Base-by-base conservation (phyloP, 2,113 vertebrate species). In the Micronisus gabar region DNA sequence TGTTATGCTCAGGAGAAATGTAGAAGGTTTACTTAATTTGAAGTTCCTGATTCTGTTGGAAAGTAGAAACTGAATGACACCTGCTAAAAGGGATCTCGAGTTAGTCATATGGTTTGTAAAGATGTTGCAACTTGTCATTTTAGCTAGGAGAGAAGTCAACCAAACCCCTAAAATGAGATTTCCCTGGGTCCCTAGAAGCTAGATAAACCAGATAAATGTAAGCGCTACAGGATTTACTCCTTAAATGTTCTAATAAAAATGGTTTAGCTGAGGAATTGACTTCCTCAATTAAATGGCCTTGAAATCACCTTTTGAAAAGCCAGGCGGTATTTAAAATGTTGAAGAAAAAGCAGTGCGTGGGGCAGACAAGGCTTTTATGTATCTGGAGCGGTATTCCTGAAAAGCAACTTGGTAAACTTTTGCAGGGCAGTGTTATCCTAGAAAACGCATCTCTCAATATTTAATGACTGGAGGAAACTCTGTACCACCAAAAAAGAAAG, bases 181-280 rank as follows among this genome's bases (percentile, higher is more conserved):
- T 92, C 86, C 34, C 43, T 17, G 23, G 36, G 45, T 78, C 55
- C 70, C 70, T 81, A 63, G 79, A 80, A 95, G 74, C 74, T 68
- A 58, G 58, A 80, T 79, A 85, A 91, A 91, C 30, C 43, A 95
- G 66, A 88, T 86, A 73, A 82, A 86, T 3, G 45, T 36, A 53
- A 59, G 34, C 38, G 0, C 79, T 76, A 47, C 59, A 66, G 80
- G 86, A 80, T 86, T 95, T 78, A 73, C 79, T 90, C 74, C 74
- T 95, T 92, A 93, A 90, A 94, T 86, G 79, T 87, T 86, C 62
- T 73, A 90, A 92, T 86, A 85, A 93, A 96, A 94, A 70, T 43
- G 84, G 71, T 80, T 92, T 90, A 88, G 71, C 66, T 52, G 78
- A 86, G 67, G 66, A 95, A 85, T 96, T 86, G 40, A 48, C 74